A percentile compares a stretch with the other conserved stretches of the same genome.
Evolutionary conservation across 2,888 invertebrate species (phyloP).

Genomic region (Drosophila subsilvestris): DNA sequence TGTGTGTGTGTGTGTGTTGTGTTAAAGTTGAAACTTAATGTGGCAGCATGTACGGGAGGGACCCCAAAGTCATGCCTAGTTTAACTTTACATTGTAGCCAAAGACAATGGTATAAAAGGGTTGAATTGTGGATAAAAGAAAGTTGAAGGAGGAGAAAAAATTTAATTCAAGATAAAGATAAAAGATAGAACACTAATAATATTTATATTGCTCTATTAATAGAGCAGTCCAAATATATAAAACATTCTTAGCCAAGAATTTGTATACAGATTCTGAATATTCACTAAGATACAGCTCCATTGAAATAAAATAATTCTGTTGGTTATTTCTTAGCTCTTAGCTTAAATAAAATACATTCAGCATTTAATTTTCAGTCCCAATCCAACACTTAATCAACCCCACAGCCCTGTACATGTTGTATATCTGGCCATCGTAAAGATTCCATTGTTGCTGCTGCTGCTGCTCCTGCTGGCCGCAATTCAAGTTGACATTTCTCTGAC

Average conservation of each 20-base stretch:
- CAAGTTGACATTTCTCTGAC: slow-evolving; percentile 6
- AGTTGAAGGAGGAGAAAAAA: no score
- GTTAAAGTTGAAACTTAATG: slow-evolving; percentile 58
- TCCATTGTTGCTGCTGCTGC: neutral
- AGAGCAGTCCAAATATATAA: no score
- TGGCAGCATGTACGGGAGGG: slow-evolving; percentile 41
- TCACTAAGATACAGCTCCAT: no score
- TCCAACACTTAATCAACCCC: neutral
- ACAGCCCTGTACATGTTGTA: neutral
- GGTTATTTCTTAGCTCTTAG: no score
- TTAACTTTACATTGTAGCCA: slow-evolving; percentile 14
- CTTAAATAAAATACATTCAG: neutral
- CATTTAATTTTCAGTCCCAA: neutral
- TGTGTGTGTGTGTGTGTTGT: slow-evolving; percentile 21
- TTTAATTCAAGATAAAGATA: no score
- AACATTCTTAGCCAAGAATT: no score
- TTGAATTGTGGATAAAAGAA: neutral
- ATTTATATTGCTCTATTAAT: no score
- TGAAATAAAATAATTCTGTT: no score
- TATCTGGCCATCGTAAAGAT: neutral
- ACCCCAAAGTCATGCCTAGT: slow-evolving; percentile 36
- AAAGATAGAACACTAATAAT: no score
- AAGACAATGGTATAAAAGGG: slow-evolving; percentile 11
- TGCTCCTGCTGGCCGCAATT: neutral
- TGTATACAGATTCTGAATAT: no score